Conservation (phyloP, 2,888 invertebrate species). For the Drosophila histrio region DNA sequence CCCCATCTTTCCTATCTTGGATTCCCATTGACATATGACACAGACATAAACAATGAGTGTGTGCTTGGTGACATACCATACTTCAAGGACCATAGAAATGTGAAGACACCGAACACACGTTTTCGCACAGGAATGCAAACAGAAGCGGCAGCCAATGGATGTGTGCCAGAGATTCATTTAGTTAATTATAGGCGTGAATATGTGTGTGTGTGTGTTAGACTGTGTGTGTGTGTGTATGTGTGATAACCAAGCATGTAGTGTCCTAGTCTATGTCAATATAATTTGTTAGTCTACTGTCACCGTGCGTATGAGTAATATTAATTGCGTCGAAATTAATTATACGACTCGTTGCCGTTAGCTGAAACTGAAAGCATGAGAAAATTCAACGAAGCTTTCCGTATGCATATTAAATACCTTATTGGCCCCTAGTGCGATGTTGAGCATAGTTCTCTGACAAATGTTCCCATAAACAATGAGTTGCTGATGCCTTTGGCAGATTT, state of each 20-base stretch:
- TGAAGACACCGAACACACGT: background rate
- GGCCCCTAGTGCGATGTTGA: background rate
- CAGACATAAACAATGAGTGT: background rate
- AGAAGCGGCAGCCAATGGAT: constrained; percentile 7
- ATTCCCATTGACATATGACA: constrained; percentile 1
- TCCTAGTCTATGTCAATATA: constrained; percentile 27
- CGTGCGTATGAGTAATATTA: constrained; percentile 58
- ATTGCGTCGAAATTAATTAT: constrained; percentile 72
- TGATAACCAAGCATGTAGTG: constrained; percentile 8
- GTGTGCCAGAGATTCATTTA: constrained; percentile 19
- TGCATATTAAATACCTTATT: constrained; percentile 12
- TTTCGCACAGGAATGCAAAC: constrained; percentile 12
- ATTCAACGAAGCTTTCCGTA: constrained; percentile 5
- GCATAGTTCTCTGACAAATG: constrained; percentile 11
- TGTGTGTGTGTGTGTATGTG: constrained; percentile 3
- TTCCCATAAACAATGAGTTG: constrained; percentile 10
- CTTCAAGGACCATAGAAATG: constrained; percentile 22
- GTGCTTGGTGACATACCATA: constrained; percentile 8
- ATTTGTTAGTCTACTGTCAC: constrained; percentile 19
- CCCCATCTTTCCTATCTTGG: background rate
- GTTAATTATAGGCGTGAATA: constrained; percentile 16
- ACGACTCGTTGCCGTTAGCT: constrained; percentile 53
- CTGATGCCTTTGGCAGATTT: constrained; percentile 15
- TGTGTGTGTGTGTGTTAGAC: background rate
- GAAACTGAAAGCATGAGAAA: constrained; percentile 13